Percentiles rank a stretch among this genome's conserved stretches.
phyloP scores from a whole-genome alignment of 2,797 vertebrate species.

The Leucoraja ocellata region DNA sequence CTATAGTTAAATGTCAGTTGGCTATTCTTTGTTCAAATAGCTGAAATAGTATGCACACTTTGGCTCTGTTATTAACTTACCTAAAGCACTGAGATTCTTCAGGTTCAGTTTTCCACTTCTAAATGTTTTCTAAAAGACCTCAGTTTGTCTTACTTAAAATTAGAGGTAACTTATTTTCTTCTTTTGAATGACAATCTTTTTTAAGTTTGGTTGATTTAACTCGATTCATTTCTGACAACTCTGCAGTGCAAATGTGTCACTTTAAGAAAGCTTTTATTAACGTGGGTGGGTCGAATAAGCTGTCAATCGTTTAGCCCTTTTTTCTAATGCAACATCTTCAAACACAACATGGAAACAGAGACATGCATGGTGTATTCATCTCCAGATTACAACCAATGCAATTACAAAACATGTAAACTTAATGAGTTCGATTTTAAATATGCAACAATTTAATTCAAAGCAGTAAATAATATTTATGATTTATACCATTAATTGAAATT shows the following conservation, averaged over 20 bases:
- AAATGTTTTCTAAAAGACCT: neutral
- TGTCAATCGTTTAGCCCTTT: neutral
- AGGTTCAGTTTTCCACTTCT: neutral
- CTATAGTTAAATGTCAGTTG: neutral
- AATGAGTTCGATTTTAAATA: neutral
- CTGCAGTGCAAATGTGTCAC: neutral
- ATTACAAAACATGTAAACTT: neutral
- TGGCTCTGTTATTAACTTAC: neutral
- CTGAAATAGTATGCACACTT: neutral
- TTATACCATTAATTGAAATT: neutral
- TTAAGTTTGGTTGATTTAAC: neutral
- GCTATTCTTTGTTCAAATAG: neutral
- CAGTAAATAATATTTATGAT: neutral
- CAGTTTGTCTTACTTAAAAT: neutral
- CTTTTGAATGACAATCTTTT: neutral
- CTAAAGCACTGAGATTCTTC: neutral
- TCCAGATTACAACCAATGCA: neutral
- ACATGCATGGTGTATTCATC: neutral
- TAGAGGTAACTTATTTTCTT: neutral
- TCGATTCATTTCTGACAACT: neutral
- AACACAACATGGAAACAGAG: neutral
- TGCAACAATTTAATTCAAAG: neutral
- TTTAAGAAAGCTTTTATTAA: conserved; percentile 14
- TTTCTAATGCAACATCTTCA: neutral
- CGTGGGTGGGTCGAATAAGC: neutral